Conservation (phyloP, 2,888 invertebrate genomes). For the Lucinisca nassula region DNA sequence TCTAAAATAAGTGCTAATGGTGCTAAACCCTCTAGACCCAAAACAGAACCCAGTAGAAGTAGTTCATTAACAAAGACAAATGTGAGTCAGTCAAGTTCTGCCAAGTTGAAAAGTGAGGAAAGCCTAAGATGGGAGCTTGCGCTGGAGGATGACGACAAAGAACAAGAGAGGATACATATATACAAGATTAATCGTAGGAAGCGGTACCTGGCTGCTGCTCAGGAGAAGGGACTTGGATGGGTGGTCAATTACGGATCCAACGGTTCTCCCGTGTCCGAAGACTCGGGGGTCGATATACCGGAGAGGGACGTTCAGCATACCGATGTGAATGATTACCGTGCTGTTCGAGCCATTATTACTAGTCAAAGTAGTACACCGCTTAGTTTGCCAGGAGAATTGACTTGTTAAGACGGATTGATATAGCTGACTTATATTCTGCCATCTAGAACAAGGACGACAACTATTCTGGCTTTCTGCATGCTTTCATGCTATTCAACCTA, state of each 20-base stretch:
- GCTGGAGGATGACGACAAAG: conserved; percentile 79
- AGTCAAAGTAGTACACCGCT: conserved; percentile 66
- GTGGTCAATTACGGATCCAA: conserved; percentile 77
- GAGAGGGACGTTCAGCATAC: conserved; percentile 54
- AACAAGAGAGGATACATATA: conserved; percentile 79
- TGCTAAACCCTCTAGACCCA: conserved; percentile 47
- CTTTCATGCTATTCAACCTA: too few relatives aligned
- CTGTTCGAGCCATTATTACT: conserved; percentile 64
- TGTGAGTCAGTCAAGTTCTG: conserved; percentile 45
- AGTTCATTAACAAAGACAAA: conserved; percentile 10
- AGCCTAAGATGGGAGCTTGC: conserved; percentile 85
- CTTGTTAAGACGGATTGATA: too few relatives aligned
- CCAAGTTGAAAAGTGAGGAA: conserved; percentile 68
- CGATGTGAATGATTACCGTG: conserved; percentile 63
- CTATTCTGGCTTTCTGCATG: too few relatives aligned
- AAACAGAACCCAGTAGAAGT: conserved; percentile 50
- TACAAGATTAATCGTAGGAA: conserved; percentile 86
- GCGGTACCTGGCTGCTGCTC: conserved; percentile 84
- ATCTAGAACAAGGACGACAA: too few relatives aligned
- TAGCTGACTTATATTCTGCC: too few relatives aligned
- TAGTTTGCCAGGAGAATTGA: conserved; percentile 40
- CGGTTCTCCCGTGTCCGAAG: conserved; percentile 76
- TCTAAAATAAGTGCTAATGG: conserved; percentile 66
- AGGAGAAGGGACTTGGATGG: conserved; percentile 82
- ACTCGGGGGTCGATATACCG: conserved; percentile 70